Evolutionary conservation across 2,113 vertebrate genomes (phyloP).

Genomic region (Carettochelys insculpta): DNA sequence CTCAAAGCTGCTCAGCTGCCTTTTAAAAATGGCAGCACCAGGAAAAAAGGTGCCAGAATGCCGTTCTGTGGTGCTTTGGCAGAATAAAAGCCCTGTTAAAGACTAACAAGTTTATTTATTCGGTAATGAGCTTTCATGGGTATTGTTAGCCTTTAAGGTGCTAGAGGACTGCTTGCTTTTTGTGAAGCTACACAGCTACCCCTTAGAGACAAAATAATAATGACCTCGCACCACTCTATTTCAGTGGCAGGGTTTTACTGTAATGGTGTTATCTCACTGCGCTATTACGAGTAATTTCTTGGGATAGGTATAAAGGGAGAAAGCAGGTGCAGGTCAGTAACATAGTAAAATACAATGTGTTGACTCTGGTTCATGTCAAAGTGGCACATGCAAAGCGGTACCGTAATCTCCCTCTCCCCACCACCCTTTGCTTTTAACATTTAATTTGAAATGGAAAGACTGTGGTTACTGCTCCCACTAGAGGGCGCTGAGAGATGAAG

Average conservation of each 20-base stretch:
- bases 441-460: neutral
- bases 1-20: too few relatives aligned
- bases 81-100: too few relatives aligned
- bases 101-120: too few relatives aligned
- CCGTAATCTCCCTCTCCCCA: too few relatives aligned
- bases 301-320: neutral
- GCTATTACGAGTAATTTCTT: neutral
- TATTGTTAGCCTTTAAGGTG: too few relatives aligned
- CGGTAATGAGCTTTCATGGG: too few relatives aligned
- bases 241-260: neutral
- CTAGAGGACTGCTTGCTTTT: too few relatives aligned
- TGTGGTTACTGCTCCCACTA: neutral
- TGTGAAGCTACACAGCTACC: too few relatives aligned
- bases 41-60: too few relatives aligned
- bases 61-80: too few relatives aligned
- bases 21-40: too few relatives aligned
- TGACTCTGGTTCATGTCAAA: neutral
- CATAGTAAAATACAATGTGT: neutral
- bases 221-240: neutral
- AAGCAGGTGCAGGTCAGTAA: neutral
- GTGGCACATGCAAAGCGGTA: neutral
- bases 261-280: neutral
- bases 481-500: neutral
- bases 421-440: neutral
- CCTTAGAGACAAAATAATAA: neutral